Evolutionary conservation across 2,888 invertebrate species (phyloP), one percentile per base, ranked within the genome.

Genomic region (Leptinotarsa juncta): DNA sequence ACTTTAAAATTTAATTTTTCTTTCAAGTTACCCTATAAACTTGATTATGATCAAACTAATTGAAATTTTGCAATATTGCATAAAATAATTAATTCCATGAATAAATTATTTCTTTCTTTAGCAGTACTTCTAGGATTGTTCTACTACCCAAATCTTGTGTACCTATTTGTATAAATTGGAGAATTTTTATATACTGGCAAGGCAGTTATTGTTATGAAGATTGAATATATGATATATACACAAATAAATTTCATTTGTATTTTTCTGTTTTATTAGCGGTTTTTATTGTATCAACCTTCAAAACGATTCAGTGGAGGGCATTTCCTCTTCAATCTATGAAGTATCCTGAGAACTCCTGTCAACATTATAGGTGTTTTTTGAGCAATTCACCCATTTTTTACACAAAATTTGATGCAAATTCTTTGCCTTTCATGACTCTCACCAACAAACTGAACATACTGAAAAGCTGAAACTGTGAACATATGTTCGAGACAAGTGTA

Each of bases 161-260:
- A 62, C 62, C 62, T 62, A 62, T 62, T 62, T 62, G 62, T 62
- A 62, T 62, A 62, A 62, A 62, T 62, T 62, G 62, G 32, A 57
- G 57, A 57, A 69, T 69, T 57, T 69, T 69, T 67, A 67, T 69
- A 57, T 69, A 20, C 57, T 69, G 69, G 57, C 57, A 69, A 57
- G 69, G 57, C 57, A 57, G 57, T 57, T 57, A 26, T 69, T 69
- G 69, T 69, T 57, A 57, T 48, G 32, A 50, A 68, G 26, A 55
- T 14, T 66, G 18, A 50, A 67, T 69, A 53, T 69, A 53, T 48
- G 26, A 57, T 69, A 55, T 69, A 69, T 48, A 69, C 49, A 60
- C 57, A 48, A 62, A 69, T 60, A 32, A 69, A 57, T 57, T 69
- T 57, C 48, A 69, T 53, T 69, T 69, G 3, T 48, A 69, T 49